Conservation (phyloP, 2,113 vertebrate species). For the Dryoscopus gambensis region DNA sequence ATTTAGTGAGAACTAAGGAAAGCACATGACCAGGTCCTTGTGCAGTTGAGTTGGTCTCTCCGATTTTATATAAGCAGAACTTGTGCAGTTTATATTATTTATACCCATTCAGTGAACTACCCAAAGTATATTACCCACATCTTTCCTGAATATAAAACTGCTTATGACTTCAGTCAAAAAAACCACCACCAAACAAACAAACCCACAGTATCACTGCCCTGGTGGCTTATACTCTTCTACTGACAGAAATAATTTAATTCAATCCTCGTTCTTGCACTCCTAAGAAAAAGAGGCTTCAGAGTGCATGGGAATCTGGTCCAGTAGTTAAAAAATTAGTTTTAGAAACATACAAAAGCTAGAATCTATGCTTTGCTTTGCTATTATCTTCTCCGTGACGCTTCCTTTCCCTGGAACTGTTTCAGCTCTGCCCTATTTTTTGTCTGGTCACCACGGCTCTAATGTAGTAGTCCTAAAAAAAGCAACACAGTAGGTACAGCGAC, state of each 20-base stretch:
- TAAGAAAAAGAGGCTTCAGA: background rate
- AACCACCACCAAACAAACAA: background rate
- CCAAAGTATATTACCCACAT: background rate
- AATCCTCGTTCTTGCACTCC: background rate
- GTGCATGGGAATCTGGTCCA: background rate
- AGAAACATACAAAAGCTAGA: background rate
- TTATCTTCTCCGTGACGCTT: background rate
- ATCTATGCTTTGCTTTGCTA: background rate
- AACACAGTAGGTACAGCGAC: slow-evolving; percentile 22
- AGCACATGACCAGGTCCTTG: background rate
- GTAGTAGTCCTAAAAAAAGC: slow-evolving; percentile 52
- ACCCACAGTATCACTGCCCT: background rate
- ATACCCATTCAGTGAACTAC: background rate
- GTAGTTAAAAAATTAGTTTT: background rate
- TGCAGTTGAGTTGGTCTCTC: background rate
- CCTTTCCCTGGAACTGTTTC: slow-evolving; percentile 1
- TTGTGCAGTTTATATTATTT: background rate
- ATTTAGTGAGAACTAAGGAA: background rate
- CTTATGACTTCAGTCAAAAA: background rate
- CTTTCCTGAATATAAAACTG: background rate
- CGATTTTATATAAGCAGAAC: background rate
- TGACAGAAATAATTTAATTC: background rate
- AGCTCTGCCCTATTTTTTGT: slow-evolving; percentile 26
- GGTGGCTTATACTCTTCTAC: background rate
- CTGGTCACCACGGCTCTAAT: slow-evolving; percentile 18